A percentile compares a stretch with the other conserved stretches of the same genome.
phyloP scores from a whole-genome alignment of 2,888 invertebrate genomes.

The Epicampocera succincta region DNA sequence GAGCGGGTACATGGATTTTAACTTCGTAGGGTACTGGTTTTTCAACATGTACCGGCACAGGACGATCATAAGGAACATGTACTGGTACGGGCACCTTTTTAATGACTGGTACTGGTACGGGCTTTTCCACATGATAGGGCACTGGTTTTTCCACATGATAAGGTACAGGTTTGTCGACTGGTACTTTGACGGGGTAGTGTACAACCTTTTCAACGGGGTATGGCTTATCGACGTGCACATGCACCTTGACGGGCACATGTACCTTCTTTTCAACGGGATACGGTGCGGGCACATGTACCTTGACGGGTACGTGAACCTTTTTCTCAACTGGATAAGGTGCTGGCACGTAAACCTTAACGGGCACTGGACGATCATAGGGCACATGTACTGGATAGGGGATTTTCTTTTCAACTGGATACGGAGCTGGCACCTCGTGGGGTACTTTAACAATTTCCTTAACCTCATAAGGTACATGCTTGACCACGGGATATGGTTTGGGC shows the following conservation, averaged over 20 bases:
- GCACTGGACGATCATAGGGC: slow-evolving; percentile 89
- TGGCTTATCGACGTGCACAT: slow-evolving; percentile 88
- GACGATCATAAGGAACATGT: slow-evolving; percentile 84
- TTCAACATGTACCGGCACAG: slow-evolving; percentile 87
- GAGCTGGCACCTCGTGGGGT: slow-evolving; percentile 89
- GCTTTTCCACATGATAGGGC: slow-evolving; percentile 85
- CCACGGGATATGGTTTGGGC: slow-evolving; percentile 88
- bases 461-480: slow-evolving; percentile 87
- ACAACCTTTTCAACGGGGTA: slow-evolving; percentile 88
- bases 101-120: slow-evolving; percentile 84
- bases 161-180: slow-evolving; percentile 87
- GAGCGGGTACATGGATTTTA: slow-evolving; percentile 86
- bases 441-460: slow-evolving; percentile 91
- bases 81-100: slow-evolving; percentile 87
- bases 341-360: slow-evolving; percentile 86
- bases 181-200: slow-evolving; percentile 88
- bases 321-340: slow-evolving; percentile 87
- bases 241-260: slow-evolving; percentile 86
- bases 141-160: slow-evolving; percentile 85
- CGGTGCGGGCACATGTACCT: slow-evolving; percentile 89
- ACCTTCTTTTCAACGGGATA: slow-evolving; percentile 87
- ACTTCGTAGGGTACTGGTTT: slow-evolving; percentile 89
- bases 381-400: slow-evolving; percentile 89
- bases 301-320: slow-evolving; percentile 87
- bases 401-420: slow-evolving; percentile 90